Conservation (phyloP, 64 coral and sea anemone species). For the Dendrophyllia cribrosa region DNA sequence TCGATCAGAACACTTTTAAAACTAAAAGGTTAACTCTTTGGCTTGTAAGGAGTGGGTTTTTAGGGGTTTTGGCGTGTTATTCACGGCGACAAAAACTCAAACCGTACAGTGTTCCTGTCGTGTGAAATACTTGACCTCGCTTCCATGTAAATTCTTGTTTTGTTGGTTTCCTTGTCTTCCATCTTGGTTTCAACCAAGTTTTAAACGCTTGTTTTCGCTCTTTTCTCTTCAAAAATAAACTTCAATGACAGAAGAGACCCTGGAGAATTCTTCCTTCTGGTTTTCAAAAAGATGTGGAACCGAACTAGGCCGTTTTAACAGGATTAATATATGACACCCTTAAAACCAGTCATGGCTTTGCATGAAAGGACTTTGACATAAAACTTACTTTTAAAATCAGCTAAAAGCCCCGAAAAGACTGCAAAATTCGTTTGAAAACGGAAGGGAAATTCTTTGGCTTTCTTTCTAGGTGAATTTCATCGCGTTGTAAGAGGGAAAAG, state of each 20-base stretch:
- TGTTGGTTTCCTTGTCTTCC: constrained; percentile 66
- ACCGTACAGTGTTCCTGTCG: constrained; percentile 46
- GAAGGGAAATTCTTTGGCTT: constrained; percentile 37
- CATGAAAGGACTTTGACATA: constrained; percentile 61
- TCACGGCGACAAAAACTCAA: constrained; percentile 42
- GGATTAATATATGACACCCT: constrained; percentile 61
- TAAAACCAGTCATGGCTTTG: constrained; percentile 74
- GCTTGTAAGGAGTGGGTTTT: constrained; percentile 6
- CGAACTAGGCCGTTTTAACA: constrained; percentile 52
- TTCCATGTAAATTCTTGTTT: constrained; percentile 89
- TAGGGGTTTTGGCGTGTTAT: constrained; percentile 35
- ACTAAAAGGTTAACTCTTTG: constrained; percentile 44
- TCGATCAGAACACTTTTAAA: constrained; percentile 57
- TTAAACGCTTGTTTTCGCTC: constrained; percentile 49
- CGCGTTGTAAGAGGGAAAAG: constrained; percentile 68
- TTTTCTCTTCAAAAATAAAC: background rate
- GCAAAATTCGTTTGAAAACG: constrained; percentile 83
- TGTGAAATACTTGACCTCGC: constrained; percentile 96
- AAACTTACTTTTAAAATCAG: constrained; percentile 96
- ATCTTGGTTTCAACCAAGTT: constrained; percentile 59
- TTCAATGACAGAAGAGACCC: background rate
- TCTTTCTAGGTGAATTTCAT: constrained; percentile 36
- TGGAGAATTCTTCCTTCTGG: background rate
- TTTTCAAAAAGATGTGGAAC: constrained; percentile 18
- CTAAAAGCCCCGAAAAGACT: constrained; percentile 80